phyloP scores from a whole-genome alignment of 2,113 vertebrate species.

The Brachyistius frenatus region DNA sequence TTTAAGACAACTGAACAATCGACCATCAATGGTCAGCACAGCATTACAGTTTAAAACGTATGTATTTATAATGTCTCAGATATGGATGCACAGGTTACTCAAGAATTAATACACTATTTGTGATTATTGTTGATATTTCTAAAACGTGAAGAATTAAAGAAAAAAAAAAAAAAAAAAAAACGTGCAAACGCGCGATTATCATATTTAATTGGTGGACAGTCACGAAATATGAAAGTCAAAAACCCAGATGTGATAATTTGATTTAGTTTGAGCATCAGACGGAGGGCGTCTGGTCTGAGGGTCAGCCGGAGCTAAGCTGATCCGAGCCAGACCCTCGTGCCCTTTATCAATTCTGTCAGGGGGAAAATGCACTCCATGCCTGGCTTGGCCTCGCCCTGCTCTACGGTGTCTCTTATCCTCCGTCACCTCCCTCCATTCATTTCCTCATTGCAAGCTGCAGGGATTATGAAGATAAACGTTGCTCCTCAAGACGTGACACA shows the following conservation, averaged over 20 bases:
- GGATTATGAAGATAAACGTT: constrained; percentile 70
- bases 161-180: neutral
- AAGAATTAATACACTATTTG: neutral
- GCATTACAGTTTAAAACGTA: neutral
- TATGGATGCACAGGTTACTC: neutral
- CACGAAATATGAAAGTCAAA: neutral
- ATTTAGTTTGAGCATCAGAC: constrained; percentile 20
- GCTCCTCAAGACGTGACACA: constrained; percentile 53
- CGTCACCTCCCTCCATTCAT: constrained; percentile 62
- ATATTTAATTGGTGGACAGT: constrained; percentile 22
- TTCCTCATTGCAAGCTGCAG: constrained; percentile 52
- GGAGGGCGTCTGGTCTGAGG: constrained; percentile 20
- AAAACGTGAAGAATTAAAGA: too few species aligned
- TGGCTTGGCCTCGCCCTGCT: constrained; percentile 50
- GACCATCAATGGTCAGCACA: too few species aligned
- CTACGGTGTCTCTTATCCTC: constrained; percentile 49
- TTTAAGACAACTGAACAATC: neutral
- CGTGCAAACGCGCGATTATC: neutral
- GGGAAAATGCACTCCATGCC: constrained; percentile 80
- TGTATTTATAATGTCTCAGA: neutral
- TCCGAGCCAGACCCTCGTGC: constrained; percentile 49
- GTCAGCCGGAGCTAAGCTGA: constrained; percentile 53
- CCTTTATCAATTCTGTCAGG: constrained; percentile 81
- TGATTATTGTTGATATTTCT: too few species aligned
- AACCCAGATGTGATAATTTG: constrained; percentile 8